phyloP scores from a whole-genome alignment of 2,113 vertebrate genomes.

The Chaetorhynchus papuensis region DNA sequence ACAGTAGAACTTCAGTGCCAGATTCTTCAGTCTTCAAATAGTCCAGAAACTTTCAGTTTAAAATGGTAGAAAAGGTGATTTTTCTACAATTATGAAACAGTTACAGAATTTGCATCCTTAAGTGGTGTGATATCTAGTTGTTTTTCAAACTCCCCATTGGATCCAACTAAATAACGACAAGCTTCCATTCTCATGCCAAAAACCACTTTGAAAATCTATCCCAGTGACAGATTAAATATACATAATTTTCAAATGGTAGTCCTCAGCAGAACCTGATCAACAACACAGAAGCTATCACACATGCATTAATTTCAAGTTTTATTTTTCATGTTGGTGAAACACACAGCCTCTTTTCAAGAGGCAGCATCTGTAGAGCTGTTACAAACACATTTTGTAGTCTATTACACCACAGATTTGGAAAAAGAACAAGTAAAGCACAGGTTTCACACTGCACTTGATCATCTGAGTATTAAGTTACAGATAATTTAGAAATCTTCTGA shows the following conservation, averaged over 20 bases:
- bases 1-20: background rate
- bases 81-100: background rate
- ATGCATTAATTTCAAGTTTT: conserved; percentile 43
- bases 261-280: background rate
- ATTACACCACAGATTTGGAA: conserved; percentile 43
- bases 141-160: background rate
- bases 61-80: background rate
- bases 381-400: conserved; percentile 53
- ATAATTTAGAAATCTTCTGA: conserved; percentile 12
- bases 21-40: background rate
- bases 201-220: background rate
- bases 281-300: background rate
- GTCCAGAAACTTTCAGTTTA: background rate
- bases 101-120: background rate
- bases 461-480: conserved; percentile 38
- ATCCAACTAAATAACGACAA: background rate
- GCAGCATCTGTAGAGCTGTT: conserved; percentile 42
- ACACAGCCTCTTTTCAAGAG: conserved; percentile 28
- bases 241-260: background rate
- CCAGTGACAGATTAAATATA: background rate
- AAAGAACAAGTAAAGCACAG: conserved; percentile 62
- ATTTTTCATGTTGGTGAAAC: conserved; percentile 62
- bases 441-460: conserved; percentile 49
- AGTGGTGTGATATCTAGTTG: background rate
- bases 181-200: background rate